These are phyloP conservation scores for Lydus trimaculatus DNA, from an alignment of 2,888 invertebrate genomes.

Conservation along the genomic window DNA sequence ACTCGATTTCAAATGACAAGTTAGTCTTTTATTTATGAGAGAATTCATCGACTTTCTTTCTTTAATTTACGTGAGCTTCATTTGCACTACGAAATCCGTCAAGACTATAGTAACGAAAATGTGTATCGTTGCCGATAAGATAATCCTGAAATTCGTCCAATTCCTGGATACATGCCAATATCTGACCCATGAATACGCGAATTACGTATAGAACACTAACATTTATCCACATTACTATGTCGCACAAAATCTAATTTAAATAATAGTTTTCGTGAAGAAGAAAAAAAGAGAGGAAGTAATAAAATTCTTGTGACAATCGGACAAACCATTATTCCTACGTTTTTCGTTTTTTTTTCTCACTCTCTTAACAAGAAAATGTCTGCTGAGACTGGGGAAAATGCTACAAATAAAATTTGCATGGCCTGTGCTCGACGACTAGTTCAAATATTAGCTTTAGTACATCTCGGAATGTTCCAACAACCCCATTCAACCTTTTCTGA, in stretches of 20 bases:
- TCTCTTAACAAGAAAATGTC: background rate
- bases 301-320: background rate
- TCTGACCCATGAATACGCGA: background rate
- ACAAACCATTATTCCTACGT: too few species aligned
- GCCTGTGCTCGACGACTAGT: background rate
- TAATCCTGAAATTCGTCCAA: background rate
- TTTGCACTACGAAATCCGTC: background rate
- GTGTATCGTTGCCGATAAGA: background rate
- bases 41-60: background rate
- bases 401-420: conserved; percentile 8
- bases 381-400: conserved; percentile 9
- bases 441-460: conserved; percentile 5
- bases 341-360: background rate
- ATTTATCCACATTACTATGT: too few species aligned
- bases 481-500: background rate
- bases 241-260: background rate
- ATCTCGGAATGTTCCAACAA: background rate
- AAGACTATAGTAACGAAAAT: background rate
- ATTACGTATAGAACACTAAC: background rate
- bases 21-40: background rate
- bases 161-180: background rate
- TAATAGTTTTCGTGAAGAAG: too few species aligned
- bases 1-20: too few species aligned
- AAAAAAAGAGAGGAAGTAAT: background rate
- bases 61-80: background rate